phyloP scores from a whole-genome alignment of 2,888 invertebrate species.

The Apamea sordens region DNA sequence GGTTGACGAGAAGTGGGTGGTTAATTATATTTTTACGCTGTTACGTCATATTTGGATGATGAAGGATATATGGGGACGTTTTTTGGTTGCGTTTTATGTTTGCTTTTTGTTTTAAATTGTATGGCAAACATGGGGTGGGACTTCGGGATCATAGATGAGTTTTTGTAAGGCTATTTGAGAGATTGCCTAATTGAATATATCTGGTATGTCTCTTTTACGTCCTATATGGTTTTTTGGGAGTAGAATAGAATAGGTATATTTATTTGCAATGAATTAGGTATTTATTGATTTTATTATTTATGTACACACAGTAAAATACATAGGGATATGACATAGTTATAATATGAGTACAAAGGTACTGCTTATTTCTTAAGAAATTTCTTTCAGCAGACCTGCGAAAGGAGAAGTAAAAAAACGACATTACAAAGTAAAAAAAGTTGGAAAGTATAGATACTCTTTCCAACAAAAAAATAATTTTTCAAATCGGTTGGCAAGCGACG shows the following conservation, averaged over 20 bases:
- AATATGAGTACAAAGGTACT: too few relatives aligned
- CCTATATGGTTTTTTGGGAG: neutral
- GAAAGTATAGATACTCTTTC: too few relatives aligned
- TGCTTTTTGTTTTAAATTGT: slow-evolving; percentile 35
- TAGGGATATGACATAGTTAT: too few relatives aligned
- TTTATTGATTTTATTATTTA: too few relatives aligned
- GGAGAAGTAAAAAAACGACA: too few relatives aligned
- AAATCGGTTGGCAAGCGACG: too few relatives aligned
- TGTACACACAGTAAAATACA: too few relatives aligned
- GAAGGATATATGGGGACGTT: slow-evolving; percentile 11
- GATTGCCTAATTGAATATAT: neutral
- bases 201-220: neutral
- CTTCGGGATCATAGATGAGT: neutral
- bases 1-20: slow-evolving; percentile 38
- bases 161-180: neutral
- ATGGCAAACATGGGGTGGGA: slow-evolving; percentile 10
- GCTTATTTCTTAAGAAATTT: too few relatives aligned
- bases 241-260: neutral
- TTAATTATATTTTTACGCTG: slow-evolving; percentile 53
- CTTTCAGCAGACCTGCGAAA: too few relatives aligned
- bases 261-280: too few relatives aligned
- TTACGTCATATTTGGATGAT: slow-evolving; percentile 30
- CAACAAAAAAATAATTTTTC: too few relatives aligned
- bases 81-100: slow-evolving; percentile 20
- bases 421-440: too few relatives aligned